A percentile compares a stretch with the other conserved stretches of the same genome.
phyloP scores from a whole-genome alignment of 2,797 vertebrate species.

The Glossophaga mutica region DNA sequence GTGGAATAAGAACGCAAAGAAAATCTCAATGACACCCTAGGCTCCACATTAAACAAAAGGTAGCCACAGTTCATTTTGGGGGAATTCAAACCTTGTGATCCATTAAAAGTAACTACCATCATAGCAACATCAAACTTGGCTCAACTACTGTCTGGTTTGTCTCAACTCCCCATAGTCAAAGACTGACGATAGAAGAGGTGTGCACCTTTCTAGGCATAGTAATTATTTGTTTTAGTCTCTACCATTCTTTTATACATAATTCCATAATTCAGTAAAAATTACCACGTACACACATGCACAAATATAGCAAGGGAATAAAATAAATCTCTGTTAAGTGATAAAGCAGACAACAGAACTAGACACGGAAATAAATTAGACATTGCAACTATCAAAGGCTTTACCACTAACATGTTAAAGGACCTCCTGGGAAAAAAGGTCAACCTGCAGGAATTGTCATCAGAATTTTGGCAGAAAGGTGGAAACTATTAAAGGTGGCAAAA shows the following conservation, averaged over 20 bases:
- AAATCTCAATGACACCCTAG: background rate
- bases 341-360: background rate
- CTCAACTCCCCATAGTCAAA: background rate
- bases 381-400: background rate
- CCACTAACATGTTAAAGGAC: background rate
- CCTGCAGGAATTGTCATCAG: background rate
- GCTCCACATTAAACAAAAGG: background rate
- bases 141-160: background rate
- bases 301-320: background rate
- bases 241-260: background rate
- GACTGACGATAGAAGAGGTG: background rate
- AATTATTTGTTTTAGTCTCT: background rate
- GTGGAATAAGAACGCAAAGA: background rate
- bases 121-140: background rate
- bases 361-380: background rate
- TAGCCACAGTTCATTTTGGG: background rate
- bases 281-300: background rate
- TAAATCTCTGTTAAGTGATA: background rate
- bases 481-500: background rate
- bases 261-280: background rate
- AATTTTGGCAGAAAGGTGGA: background rate
- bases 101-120: background rate
- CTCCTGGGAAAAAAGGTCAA: background rate
- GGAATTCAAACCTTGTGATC: background rate
- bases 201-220: background rate